These are phyloP conservation scores for Nothobranchius kuhntae DNA, from an alignment of 2,113 vertebrate species.

Conservation along the genomic window DNA sequence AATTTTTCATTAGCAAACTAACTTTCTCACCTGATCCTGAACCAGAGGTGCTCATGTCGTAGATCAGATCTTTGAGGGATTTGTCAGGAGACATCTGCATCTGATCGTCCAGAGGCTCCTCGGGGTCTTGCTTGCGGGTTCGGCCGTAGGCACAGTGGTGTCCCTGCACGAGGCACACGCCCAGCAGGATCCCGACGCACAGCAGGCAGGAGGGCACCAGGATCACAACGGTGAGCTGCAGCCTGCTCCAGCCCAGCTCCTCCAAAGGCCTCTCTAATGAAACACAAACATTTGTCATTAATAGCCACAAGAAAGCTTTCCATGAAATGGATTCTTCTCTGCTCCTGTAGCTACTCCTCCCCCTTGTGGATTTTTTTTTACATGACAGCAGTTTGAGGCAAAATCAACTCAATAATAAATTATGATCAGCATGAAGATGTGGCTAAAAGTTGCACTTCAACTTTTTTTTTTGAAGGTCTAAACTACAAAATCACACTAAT, in stretches of 20 bases:
- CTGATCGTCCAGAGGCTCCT: constrained; percentile 86
- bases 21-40: constrained; percentile 88
- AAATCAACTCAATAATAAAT: constrained; percentile 5
- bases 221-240: constrained; percentile 77
- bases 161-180: constrained; percentile 70
- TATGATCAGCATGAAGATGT: neutral
- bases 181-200: constrained; percentile 76
- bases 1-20: neutral
- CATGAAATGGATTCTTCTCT: neutral
- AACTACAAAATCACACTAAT: neutral
- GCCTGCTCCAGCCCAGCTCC: constrained; percentile 58
- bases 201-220: constrained; percentile 83
- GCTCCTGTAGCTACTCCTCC: constrained; percentile 37
- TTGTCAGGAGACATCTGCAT: constrained; percentile 82
- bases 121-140: constrained; percentile 79
- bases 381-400: neutral
- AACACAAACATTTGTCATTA: constrained; percentile 10
- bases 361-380: constrained; percentile 56
- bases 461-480: neutral
- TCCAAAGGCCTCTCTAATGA: constrained; percentile 65
- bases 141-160: constrained; percentile 73
- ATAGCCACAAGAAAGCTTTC: neutral
- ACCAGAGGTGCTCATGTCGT: constrained; percentile 91
- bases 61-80: constrained; percentile 91
- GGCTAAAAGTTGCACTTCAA: neutral